Evolutionary conservation across 2,113 vertebrate species (phyloP).

Genomic region (Plecturocebus donacophilus): DNA sequence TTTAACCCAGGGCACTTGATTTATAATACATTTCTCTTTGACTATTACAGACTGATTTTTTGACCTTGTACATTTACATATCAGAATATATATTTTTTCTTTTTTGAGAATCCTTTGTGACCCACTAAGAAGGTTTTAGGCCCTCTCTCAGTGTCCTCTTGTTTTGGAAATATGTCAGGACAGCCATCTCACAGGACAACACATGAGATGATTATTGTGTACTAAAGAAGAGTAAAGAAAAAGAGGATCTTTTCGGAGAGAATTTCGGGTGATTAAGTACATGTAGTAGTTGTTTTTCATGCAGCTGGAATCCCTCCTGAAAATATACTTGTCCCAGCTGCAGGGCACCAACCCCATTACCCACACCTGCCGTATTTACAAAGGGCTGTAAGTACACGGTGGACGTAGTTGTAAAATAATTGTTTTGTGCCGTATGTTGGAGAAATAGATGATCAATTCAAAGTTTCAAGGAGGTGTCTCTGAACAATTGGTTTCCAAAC

Average conservation of each 20-base stretch:
- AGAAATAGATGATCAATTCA: not conserved
- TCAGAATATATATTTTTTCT: not conserved
- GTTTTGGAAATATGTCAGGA: not conserved
- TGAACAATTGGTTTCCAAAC: slow-evolving; percentile 37
- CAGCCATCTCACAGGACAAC: not conserved
- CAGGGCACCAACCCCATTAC: not conserved
- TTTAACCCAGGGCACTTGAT: not conserved
- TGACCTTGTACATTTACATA: not conserved
- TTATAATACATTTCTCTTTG: not conserved
- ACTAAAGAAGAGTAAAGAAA: not conserved
- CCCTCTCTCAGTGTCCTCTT: not conserved
- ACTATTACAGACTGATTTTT: not conserved
- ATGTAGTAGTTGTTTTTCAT: not conserved
- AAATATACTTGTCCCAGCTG: not conserved
- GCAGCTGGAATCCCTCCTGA: not conserved
- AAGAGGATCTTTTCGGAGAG: not conserved
- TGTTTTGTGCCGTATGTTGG: not conserved
- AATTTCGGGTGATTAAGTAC: not conserved
- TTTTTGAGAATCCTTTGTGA: not conserved
- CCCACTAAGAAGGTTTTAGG: not conserved
- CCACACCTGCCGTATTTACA: not conserved
- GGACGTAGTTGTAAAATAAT: not conserved
- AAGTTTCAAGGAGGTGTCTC: slow-evolving; percentile 37
- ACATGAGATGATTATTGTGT: not conserved
- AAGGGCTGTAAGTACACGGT: not conserved